phyloP scores from a whole-genome alignment of 2,113 vertebrate genomes.

The Blennius ocellaris region DNA sequence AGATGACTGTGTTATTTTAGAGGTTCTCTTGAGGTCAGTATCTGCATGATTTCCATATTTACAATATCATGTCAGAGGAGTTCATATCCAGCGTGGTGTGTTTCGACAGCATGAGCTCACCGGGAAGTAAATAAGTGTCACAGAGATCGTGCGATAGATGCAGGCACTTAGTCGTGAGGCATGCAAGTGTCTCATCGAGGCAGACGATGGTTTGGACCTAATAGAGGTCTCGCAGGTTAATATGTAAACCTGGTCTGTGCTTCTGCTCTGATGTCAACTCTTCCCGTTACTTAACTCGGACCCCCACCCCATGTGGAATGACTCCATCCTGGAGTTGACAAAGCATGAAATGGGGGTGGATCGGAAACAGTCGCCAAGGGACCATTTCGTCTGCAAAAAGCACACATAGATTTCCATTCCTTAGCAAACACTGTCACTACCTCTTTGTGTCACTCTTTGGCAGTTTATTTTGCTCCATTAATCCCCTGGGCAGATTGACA shows the following conservation, averaged over 20 bases:
- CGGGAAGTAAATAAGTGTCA: constrained; percentile 22
- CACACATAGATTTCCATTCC: constrained; percentile 52
- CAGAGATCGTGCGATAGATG: not conserved
- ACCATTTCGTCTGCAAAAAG: constrained; percentile 50
- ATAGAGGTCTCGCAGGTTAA: constrained; percentile 68
- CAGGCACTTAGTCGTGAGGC: constrained; percentile 2
- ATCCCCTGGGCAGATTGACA: constrained; percentile 40
- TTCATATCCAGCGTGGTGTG: constrained; percentile 34
- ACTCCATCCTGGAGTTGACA: constrained; percentile 76
- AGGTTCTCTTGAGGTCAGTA: constrained; percentile 32
- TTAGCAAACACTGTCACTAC: constrained; percentile 64
- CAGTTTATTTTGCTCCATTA: constrained; percentile 65
- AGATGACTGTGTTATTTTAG: constrained; percentile 1
- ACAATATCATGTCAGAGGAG: constrained; percentile 20
- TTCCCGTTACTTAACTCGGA: constrained; percentile 34
- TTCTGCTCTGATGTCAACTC: constrained; percentile 50
- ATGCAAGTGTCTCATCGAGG: not conserved
- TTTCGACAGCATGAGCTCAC: constrained; percentile 23
- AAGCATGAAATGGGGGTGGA: constrained; percentile 77
- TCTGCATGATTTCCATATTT: constrained; percentile 53
- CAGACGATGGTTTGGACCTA: constrained; percentile 19
- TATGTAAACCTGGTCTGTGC: constrained; percentile 33
- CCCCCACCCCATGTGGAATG: constrained; percentile 55
- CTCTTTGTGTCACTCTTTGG: constrained; percentile 58
- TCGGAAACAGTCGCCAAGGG: constrained; percentile 51